phyloP scores from a whole-genome alignment of 2,113 vertebrate species.

The Xiphias gladius region DNA sequence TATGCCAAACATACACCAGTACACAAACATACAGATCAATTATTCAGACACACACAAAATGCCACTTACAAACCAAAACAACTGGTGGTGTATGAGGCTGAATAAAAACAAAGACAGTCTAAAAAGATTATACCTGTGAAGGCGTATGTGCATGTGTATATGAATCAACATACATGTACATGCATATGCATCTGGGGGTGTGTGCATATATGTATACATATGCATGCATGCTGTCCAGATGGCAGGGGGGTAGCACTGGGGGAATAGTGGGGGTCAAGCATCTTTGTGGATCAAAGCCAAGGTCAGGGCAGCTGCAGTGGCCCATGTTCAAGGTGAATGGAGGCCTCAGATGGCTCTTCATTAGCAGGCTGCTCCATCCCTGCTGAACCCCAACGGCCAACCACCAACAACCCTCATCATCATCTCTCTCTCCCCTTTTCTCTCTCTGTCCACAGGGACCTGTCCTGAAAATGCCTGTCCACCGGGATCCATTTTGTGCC shows the following conservation, averaged over 20 bases:
- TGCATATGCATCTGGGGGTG: slow-evolving; percentile 69
- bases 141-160: slow-evolving; percentile 37
- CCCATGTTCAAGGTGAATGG: slow-evolving; percentile 87
- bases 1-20: not conserved
- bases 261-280: slow-evolving; percentile 83
- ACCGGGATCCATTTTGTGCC: slow-evolving; percentile 62
- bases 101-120: not conserved
- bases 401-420: slow-evolving; percentile 61
- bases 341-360: slow-evolving; percentile 86
- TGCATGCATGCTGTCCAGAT: slow-evolving; percentile 83
- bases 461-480: slow-evolving; percentile 62
- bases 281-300: slow-evolving; percentile 88
- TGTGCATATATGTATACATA: slow-evolving; percentile 75
- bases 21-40: not conserved
- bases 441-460: slow-evolving; percentile 66
- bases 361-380: slow-evolving; percentile 82
- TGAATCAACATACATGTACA: slow-evolving; percentile 55
- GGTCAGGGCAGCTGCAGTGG: slow-evolving; percentile 85
- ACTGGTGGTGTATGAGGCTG: not conserved
- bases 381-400: slow-evolving; percentile 71
- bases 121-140: slow-evolving; percentile 43
- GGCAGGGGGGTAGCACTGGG: slow-evolving; percentile 74
- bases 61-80: not conserved
- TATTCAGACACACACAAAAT: not conserved
- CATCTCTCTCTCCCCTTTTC: slow-evolving; percentile 38